These are phyloP conservation scores for Harlomillsia oculata DNA, from an alignment of 1,140 invertebrate genomes.

Conservation along the genomic window DNA sequence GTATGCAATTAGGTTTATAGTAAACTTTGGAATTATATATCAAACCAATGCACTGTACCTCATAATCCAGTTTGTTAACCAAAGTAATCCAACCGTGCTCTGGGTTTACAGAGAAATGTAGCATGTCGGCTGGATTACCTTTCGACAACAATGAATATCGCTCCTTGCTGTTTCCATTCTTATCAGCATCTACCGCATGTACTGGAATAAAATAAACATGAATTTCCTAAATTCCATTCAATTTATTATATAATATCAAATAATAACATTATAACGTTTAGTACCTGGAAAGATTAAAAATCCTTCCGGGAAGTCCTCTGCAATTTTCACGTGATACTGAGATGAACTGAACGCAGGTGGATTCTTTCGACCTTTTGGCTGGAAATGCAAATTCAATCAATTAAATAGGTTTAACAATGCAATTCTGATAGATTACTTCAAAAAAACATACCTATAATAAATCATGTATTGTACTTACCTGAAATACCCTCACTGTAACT, in stretches of 20 bases:
- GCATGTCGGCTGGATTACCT: slow-evolving; percentile 8
- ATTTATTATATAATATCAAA: not conserved
- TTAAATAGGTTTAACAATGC: too few species aligned
- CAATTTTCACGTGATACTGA: slow-evolving; percentile 33
- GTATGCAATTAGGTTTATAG: not conserved
- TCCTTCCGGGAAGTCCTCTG: slow-evolving; percentile 35
- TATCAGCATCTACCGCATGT: slow-evolving; percentile 32
- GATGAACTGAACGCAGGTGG: slow-evolving; percentile 30
- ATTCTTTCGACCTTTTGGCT: slow-evolving; percentile 4
- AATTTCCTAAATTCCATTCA: not conserved
- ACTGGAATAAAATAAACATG: slow-evolving; percentile 20
- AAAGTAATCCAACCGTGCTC: slow-evolving; percentile 36
- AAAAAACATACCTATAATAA: too few species aligned
- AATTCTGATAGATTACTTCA: too few species aligned
- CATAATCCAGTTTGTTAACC: slow-evolving; percentile 34
- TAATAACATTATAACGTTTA: not conserved
- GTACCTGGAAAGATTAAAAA: slow-evolving; percentile 34
- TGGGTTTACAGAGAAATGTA: slow-evolving; percentile 34
- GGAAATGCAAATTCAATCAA: too few species aligned
- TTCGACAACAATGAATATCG: slow-evolving; percentile 22
- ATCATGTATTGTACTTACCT: too few species aligned
- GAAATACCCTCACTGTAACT: slow-evolving; percentile 41
- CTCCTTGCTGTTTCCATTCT: slow-evolving; percentile 32
- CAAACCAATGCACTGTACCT: slow-evolving; percentile 14
- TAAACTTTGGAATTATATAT: not conserved